phyloP scores from a whole-genome alignment of 1,140 invertebrate species.

The Papilio polytes region DNA sequence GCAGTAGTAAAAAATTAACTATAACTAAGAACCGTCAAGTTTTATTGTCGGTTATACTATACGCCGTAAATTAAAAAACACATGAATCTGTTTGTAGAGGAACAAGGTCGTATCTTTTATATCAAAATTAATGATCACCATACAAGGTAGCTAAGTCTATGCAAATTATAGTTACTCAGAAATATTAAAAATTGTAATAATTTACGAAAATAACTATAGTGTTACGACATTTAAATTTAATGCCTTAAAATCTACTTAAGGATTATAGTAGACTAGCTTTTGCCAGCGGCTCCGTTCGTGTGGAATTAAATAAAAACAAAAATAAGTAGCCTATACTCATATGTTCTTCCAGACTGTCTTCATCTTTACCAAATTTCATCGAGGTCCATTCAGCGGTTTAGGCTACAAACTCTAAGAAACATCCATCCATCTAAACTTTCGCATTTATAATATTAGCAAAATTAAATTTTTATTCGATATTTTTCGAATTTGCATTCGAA shows the following conservation, averaged over 20 bases:
- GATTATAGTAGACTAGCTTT: no score
- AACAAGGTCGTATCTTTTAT: conserved; percentile 21
- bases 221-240: neutral
- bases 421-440: no score
- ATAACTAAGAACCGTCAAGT: neutral
- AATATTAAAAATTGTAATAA: conserved; percentile 19
- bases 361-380: no score
- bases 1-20: neutral
- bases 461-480: no score
- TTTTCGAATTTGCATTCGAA: neutral
- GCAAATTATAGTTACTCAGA: neutral
- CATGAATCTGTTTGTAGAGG: conserved; percentile 17
- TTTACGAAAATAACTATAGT: neutral
- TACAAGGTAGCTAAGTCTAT: conserved; percentile 11
- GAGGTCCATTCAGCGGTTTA: no score
- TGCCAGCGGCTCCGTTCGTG: no score
- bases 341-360: no score
- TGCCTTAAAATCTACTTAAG: neutral
- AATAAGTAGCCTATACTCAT: no score
- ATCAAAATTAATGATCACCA: conserved; percentile 23
- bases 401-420: no score
- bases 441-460: no score
- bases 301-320: no score
- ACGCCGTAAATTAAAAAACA: conserved; percentile 29
- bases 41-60: conserved; percentile 31